Evolutionary conservation across 1,140 invertebrate species (phyloP).

Genomic region (Linepithema humile): DNA sequence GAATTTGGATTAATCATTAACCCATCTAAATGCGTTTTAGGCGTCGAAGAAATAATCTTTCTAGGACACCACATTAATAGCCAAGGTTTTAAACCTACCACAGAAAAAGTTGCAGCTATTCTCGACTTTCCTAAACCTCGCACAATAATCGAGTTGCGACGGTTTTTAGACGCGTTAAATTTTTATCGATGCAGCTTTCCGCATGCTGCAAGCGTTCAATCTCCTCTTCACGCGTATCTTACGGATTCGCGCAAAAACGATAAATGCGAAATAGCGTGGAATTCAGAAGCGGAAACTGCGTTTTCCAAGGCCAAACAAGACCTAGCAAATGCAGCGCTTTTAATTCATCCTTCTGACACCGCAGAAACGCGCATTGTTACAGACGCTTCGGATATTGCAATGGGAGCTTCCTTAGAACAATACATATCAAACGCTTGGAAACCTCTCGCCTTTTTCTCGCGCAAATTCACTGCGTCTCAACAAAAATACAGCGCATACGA

Average conservation of each 20-base stretch:
- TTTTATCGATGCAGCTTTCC: slow-evolving; percentile 1
- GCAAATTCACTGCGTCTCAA: no score
- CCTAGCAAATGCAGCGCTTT: no score
- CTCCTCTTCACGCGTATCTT: not conserved
- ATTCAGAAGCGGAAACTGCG: no score
- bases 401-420: no score
- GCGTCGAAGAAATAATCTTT: not conserved
- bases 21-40: not conserved
- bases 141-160: not conserved
- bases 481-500: not conserved
- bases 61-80: not conserved
- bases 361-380: no score
- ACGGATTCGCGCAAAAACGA: not conserved
- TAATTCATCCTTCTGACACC: no score
- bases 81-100: not conserved
- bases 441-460: no score
- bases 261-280: no score
- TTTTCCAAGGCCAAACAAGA: no score
- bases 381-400: no score
- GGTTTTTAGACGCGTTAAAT: not conserved
- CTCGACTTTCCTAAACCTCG: not conserved
- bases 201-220: not conserved
- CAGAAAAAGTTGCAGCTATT: not conserved
- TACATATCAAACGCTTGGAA: no score
- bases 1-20: not conserved